phyloP scores from a whole-genome alignment of 2,888 invertebrate species.

The Melanotus villosus region DNA sequence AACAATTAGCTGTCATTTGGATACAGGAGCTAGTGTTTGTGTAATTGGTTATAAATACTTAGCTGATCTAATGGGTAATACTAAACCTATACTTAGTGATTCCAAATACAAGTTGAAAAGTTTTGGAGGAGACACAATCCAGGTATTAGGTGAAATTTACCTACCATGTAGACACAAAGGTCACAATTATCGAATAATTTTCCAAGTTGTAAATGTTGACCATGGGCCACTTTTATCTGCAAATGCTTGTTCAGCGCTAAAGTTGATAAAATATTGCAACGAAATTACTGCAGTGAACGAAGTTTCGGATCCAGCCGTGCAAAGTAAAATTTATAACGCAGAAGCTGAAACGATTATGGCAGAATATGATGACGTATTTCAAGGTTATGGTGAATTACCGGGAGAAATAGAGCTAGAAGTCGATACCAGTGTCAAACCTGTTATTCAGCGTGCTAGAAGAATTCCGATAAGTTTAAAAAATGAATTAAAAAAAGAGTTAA shows the following conservation, averaged over 20 bases:
- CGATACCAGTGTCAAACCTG: background rate
- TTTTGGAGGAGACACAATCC: no score
- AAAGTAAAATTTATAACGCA: no score
- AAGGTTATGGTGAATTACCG: constrained; percentile 3
- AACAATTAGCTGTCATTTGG: background rate
- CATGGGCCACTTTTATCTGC: background rate
- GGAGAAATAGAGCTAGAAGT: background rate
- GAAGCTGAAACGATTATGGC: no score
- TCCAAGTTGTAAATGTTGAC: background rate
- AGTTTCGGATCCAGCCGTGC: no score
- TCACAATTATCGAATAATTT: background rate
- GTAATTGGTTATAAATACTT: background rate
- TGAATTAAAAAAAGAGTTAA: background rate
- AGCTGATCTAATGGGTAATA: background rate
- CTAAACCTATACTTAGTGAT: background rate
- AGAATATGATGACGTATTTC: background rate
- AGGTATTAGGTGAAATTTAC: no score
- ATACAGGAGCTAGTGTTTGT: background rate
- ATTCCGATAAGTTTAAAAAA: background rate
- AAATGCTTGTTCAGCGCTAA: no score
- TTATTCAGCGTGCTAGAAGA: background rate
- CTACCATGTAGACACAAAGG: no score
- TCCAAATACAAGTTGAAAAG: no score
- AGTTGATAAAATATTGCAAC: no score
- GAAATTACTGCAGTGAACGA: no score